phyloP scores from a whole-genome alignment of 2,888 invertebrate genomes.

The Drosophila subquinaria region DNA sequence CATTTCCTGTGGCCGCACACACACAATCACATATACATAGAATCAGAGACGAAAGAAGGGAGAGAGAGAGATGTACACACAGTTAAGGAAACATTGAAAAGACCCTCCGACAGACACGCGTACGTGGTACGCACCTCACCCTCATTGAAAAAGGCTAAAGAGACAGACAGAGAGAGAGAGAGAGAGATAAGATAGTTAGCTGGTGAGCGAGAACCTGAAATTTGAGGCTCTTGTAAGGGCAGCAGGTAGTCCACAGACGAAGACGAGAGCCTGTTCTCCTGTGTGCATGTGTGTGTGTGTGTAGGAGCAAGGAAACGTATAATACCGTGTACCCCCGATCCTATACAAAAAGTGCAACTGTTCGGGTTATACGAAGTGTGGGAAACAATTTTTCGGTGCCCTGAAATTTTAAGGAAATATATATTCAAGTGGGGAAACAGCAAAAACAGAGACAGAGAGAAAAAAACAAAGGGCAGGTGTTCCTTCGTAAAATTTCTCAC shows the following conservation, averaged over 20 bases:
- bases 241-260: conserved; percentile 55
- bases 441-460: conserved; percentile 47
- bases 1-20: conserved; percentile 72
- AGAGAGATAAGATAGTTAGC: conserved; percentile 47
- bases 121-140: conserved; percentile 74
- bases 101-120: conserved; percentile 70
- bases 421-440: conserved; percentile 71
- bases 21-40: conserved; percentile 20
- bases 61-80: conserved; percentile 33
- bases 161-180: conserved; percentile 21
- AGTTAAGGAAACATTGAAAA: conserved; percentile 59
- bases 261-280: conserved; percentile 45
- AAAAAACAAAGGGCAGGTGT: conserved; percentile 84
- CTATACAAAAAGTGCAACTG: conserved; percentile 71
- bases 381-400: conserved; percentile 83
- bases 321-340: conserved; percentile 63
- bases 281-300: conserved; percentile 17
- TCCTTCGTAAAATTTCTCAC: conserved; percentile 84
- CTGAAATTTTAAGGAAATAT: conserved; percentile 76
- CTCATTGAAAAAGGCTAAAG: conserved; percentile 47
- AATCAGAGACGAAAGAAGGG: conserved; percentile 29
- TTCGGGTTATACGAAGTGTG: conserved; percentile 75
- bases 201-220: conserved; percentile 71
- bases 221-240: conserved; percentile 65
- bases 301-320: conserved; percentile 62